Base-by-base conservation (phyloP, 2,113 vertebrate genomes). In the Nycticorax nycticorax region DNA sequence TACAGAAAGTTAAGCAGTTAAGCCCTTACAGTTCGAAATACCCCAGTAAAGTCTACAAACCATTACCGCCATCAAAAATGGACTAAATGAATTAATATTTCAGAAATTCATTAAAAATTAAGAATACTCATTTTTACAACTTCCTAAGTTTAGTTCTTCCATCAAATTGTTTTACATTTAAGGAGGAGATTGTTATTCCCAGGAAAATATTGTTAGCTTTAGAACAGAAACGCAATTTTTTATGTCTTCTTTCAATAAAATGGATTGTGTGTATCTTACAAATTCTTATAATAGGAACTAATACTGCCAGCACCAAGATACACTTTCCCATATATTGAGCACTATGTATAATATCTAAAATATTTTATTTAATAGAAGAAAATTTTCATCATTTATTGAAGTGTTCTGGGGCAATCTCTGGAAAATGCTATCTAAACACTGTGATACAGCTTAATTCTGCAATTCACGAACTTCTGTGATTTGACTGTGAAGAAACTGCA, bases 51-150 rank as follows among this genome's bases (percentile, higher is more conserved):
- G 53, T 89, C 95, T 93, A 97, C 92, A 97, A 97, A 94, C 89
- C 95, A 95, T 93, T 96, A 96, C 85, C 81, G 91, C 89, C 88
- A 93, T 94, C 80, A 97, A 94, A 98, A 97, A 97, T 95, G 73
- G 88, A 97, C 94, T 94, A 89, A 92, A 97, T 84, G 4, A 96
- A 97, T 97, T 95, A 97, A 97, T 97, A 97, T 97, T 98, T 97
- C 93, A 97, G 91, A 96, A 96, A 96, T 79, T 82, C 94, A 97
- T 98, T 97, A 98, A 98, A 97, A 96, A 97, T 97, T 97, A 92
- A 97, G 71, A 96, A 85, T 86, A 95, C 64, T 89, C 94, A 97
- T 97, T 97, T 96, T 97, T 96, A 96, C 92, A 94, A 67, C 77
- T 86, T 88, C 87, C 71, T 88, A 95, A 92, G 45, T 96, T 97